Base-by-base conservation (phyloP, 2,113 vertebrate genomes). In the Hymenochirus boettgeri region DNA sequence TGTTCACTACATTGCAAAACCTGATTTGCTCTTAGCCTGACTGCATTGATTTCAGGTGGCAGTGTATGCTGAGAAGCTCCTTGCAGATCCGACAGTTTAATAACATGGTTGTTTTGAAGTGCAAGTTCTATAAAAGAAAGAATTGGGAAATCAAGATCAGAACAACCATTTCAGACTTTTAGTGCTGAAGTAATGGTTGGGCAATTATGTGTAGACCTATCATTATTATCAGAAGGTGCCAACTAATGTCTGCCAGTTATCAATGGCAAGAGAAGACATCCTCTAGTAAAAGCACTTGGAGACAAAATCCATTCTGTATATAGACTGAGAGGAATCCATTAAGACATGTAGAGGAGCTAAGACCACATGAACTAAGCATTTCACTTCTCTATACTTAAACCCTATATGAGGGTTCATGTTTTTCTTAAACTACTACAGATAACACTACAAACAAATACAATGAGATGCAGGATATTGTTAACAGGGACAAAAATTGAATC, bases 91-190 rank as follows among this genome's bases (percentile, higher is more conserved):
- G 65, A 60, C 65, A 69, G 47, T 42, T 52, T 69, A 69, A 69
- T 69, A 53, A 69, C 65, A 69, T 21, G 24, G 35, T 25, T 45
- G 13, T 23, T 69, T 17, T 69, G 56, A 69, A 69, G 65, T 75
- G 72, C 75, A 45, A 57, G 75, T 71, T 63, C 69, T 72, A 73
- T 76, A 67, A 76, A 77, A n/a, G n/a, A 73, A 73, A 70, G 73
- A 65, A 66, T 69, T 65, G 23, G 61, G 79, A 69, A 77, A 77
- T 71, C 53, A 21, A 69, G 74, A 71, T 60, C 73, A 67, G 71
- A 70, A 75, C 26, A 61, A 70, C 21, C 4, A 70, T 19, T 76
- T 51, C 29, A 35, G 55, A 70, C 74, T 62, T 42, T 70, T 67
- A 9, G 22, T 70, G 69, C 73, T 70, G 65, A 74, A 74, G 67